Percentiles rank a stretch among this genome's conserved stretches.
Conservation (phyloP, 2,113 vertebrate species). For the Oostethus manadensis region DNA sequence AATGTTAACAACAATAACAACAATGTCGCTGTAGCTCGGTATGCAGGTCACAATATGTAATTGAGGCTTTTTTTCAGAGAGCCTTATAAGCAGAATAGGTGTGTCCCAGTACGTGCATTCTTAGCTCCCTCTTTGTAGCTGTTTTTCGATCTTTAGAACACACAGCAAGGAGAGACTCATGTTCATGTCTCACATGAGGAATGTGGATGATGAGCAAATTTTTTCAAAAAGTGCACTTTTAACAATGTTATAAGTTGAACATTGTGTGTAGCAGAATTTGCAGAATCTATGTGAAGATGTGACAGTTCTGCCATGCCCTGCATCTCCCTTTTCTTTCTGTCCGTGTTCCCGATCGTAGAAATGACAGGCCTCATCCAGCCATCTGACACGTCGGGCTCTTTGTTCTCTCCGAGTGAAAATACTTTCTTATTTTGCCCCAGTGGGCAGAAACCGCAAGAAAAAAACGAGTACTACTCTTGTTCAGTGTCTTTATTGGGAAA, state of each 20-base stretch:
- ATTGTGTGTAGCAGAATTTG: conserved; percentile 11
- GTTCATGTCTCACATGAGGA: no score
- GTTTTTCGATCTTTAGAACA: no score
- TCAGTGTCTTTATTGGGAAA: conserved; percentile 44
- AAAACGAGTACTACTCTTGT: conserved; percentile 45
- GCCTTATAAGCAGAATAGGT: no score
- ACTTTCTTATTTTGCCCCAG: conserved; percentile 44
- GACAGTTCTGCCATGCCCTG: conserved; percentile 29
- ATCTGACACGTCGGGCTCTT: conserved; percentile 59
- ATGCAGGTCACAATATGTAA: no score
- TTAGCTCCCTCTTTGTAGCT: no score
- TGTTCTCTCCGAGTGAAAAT: conserved; percentile 53
- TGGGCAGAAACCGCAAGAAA: conserved; percentile 36
- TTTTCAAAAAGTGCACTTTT: no score
- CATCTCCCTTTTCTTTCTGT: conserved; percentile 28
- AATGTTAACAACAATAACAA: no score
- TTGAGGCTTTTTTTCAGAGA: no score
- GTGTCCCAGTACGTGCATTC: no score
- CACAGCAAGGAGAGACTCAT: no score
- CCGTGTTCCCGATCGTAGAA: conserved; percentile 34
- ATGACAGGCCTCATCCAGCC: conserved; percentile 52
- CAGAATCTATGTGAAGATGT: conserved; percentile 21
- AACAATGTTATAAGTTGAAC: conserved; percentile 27
- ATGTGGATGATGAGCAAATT: no score
- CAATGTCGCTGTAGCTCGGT: no score